Base-by-base conservation (phyloP, 92 coral and sea anemone species). In the Pocillopora meandrina region DNA sequence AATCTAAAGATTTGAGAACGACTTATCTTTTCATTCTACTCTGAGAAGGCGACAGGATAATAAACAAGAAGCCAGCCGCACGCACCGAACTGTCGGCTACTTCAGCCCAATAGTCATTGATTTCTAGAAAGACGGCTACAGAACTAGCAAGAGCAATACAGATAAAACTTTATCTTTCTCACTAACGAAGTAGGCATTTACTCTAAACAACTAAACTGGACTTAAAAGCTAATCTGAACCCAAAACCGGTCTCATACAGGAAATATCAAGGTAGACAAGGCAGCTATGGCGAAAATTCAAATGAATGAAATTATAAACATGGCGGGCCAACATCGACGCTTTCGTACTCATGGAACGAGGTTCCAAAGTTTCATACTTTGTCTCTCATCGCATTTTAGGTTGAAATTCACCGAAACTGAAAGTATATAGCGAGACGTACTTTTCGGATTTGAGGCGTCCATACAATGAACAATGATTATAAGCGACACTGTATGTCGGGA, bases 231-330 rank as follows among this genome's bases (percentile, higher is more conserved):
- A 56, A 75, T 74, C 59, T 73, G 13, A 21, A 73, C 64, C 73
- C 73, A 79, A 64, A n/a, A 23, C 80, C 64, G 63, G 57, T 62
- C 23, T 63, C 20, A 83, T 80, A 83, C 86, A 74, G 86, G 80
- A 74, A 83, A 83, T 83, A 73, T 59, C 63, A 36, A 56, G 63
- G 64, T 73, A 73, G 80, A 74, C 86, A 34, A 74, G 80, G 80
- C 55, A 83, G 61, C 79, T 36, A 74, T 73, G 19, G 52, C 52
- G 71, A 74, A 73, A 73, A 72, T 83, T 83, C 74, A 74, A 83
- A 83, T 83, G 86, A 83, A 83, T 83, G 86, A 83, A 83, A 83
- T 73, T 52, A 83, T 33, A 73, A 83, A 83, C 80, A 83, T 83
- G 86, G 78, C 86, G 79, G 78, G 31, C 86, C 80, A 47, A 83